Evolutionary conservation across 1,140 invertebrate genomes (phyloP), one percentile per base, ranked within the genome.

Genomic region (Goniozus legneri): DNA sequence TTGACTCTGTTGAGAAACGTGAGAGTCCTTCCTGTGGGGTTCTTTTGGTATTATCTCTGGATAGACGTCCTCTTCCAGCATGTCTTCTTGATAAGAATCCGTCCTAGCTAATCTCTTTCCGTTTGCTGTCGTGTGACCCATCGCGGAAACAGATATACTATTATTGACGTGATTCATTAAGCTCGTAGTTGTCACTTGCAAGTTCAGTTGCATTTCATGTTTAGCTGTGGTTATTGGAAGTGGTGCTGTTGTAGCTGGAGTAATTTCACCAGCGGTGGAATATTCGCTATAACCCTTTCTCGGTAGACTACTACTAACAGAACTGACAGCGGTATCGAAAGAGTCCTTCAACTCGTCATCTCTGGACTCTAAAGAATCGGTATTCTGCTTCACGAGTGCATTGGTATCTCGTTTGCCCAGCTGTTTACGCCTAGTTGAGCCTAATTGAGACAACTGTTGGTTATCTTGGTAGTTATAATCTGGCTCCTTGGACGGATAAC

Each of bases 321-420:
- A 82, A 50, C 76, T 82, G n/a, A 79, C 69, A 6, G 77, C 80
- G 13, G 80, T 82, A 46, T 82, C 80, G 54, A 81, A 82, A 2
- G 80, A 82, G 36, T 83, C 77, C 46, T 79, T 77, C 21, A 79
- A 45, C 21, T 81, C 79, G 47, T 81, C 79, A 45, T 82, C 78
- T 21, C 73, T 67, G 0, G 79, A 80, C 47, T 82, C 80, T 35
- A 81, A 58, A 8, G 79, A 80, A 54, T 81, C 79, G 0, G 75
- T 78, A 44, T 79, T 77, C 22, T 80, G 76, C 37, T 79, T 73
- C 2, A 76, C 51, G 13, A 77, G 46, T 3, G 72, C 65, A 49
- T 66, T 76, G 12, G 55, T 54, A 15, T 68, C 65, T n/a, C 69
- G 60, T 39, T 67, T 68, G n/a, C 44, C 50, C 12, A 42, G 16